A percentile compares a stretch with the other conserved stretches of the same genome.
These are phyloP conservation scores for Acanthopagrus latus DNA, from an alignment of 2,797 vertebrate genomes.

Conservation along the genomic window DNA sequence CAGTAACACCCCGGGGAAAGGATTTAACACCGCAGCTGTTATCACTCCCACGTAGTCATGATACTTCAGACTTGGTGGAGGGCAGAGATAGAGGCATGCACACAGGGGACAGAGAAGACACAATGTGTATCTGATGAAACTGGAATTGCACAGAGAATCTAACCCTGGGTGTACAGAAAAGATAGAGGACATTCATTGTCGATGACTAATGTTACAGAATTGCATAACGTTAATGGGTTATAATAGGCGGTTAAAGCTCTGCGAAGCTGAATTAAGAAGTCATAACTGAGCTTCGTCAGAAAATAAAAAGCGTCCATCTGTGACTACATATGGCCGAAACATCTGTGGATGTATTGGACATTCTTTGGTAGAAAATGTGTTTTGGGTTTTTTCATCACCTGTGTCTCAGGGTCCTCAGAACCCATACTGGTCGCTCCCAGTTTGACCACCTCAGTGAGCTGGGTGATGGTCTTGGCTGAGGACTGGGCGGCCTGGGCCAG, in stretches of 20 bases:
- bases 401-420: conserved; percentile 96
- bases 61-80: conserved; percentile 66
- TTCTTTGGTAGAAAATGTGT: neutral
- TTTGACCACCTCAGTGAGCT: conserved; percentile 98
- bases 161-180: conserved; percentile 19
- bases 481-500: conserved; percentile 97
- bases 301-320: conserved; percentile 3
- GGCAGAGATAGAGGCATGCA: conserved; percentile 55
- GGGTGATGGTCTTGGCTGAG: conserved; percentile 97
- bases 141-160: conserved; percentile 39
- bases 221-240: conserved; percentile 5
- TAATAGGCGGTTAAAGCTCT: conserved; percentile 4
- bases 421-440: conserved; percentile 96
- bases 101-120: conserved; percentile 41
- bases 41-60: conserved; percentile 75
- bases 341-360: neutral
- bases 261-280: conserved; percentile 17
- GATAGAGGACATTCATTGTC: conserved; percentile 26
- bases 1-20: conserved; percentile 59
- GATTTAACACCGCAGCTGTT: conserved; percentile 73
- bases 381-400: conserved; percentile 83
- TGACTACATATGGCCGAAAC: conserved; percentile 17
- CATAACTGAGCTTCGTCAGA: conserved; percentile 20
- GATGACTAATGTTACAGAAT: conserved; percentile 28
- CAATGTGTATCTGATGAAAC: conserved; percentile 56